Evolutionary conservation across 2,113 vertebrate species (phyloP).

Genomic region (Rattus rattus): DNA sequence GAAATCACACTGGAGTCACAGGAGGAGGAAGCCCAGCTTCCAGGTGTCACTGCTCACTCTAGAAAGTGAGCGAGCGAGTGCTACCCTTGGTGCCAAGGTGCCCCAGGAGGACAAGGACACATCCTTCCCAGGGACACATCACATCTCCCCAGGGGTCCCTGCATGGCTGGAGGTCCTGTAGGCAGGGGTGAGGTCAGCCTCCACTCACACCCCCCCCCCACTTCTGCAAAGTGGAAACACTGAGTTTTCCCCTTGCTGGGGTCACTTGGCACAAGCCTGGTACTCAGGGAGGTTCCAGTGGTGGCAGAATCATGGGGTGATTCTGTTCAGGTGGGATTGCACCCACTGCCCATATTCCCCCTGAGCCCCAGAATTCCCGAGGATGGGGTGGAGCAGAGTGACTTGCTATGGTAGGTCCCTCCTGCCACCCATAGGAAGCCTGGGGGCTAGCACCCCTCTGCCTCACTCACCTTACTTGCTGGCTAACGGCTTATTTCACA

Average conservation of each 20-base stretch:
- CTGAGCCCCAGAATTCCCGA: background rate
- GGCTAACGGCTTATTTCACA: conserved; percentile 80
- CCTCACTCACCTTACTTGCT: conserved; percentile 38
- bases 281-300: background rate
- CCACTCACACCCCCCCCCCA: too few species aligned
- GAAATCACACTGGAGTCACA: too few species aligned
- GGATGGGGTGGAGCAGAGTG: rapidly evolving
- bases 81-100: background rate
- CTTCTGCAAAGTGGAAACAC: background rate
- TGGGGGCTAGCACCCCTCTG: conserved; percentile 13
- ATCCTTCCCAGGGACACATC: background rate
- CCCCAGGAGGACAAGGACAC: background rate
- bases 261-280: background rate
- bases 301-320: background rate
- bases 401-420: rapidly evolving
- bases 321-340: background rate
- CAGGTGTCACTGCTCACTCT: too few species aligned
- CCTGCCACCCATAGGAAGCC: conserved; percentile 38
- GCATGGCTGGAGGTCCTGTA: background rate
- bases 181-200: background rate
- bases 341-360: background rate
- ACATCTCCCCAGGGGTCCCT: background rate
- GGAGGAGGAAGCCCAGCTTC: too few species aligned
- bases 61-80: background rate
- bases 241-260: too few species aligned